phyloP scores from a whole-genome alignment of 2,113 vertebrate genomes.

The Rhynchomys soricoides region DNA sequence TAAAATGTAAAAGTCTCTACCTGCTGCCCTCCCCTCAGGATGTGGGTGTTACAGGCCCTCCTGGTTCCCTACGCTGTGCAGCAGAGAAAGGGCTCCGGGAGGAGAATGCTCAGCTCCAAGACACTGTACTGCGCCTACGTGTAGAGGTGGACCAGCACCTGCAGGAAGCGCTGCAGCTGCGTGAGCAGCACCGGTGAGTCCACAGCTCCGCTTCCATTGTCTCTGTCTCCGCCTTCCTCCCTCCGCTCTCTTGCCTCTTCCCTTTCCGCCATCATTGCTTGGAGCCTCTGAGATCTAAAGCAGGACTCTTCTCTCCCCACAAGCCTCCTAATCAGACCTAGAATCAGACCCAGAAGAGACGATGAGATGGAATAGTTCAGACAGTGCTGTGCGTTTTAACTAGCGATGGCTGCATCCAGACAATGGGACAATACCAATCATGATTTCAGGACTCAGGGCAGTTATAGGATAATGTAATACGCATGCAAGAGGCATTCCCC shows the following conservation, averaged over 20 bases:
- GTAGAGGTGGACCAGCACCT: conserved; percentile 87
- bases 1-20: background rate
- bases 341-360: background rate
- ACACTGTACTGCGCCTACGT: conserved; percentile 86
- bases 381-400: background rate
- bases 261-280: background rate
- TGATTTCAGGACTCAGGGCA: background rate
- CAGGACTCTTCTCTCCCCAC: background rate
- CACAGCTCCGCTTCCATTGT: background rate
- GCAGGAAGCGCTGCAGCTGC: conserved; percentile 89
- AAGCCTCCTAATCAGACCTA: background rate
- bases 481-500: accelerated
- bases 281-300: background rate
- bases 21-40: conserved; percentile 85
- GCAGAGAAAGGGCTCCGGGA: conserved; percentile 86
- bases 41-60: conserved; percentile 88
- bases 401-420: background rate
- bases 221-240: background rate
- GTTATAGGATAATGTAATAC: accelerated
- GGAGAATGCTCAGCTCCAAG: conserved; percentile 90
- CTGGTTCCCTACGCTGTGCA: conserved; percentile 87
- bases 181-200: conserved; percentile 88
- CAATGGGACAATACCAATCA: accelerated
- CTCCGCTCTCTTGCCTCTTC: background rate
- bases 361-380: background rate